Evolutionary conservation across 2,797 vertebrate genomes (phyloP), one percentile per base, ranked within the genome.

Genomic region (Sebastes nivosus): DNA sequence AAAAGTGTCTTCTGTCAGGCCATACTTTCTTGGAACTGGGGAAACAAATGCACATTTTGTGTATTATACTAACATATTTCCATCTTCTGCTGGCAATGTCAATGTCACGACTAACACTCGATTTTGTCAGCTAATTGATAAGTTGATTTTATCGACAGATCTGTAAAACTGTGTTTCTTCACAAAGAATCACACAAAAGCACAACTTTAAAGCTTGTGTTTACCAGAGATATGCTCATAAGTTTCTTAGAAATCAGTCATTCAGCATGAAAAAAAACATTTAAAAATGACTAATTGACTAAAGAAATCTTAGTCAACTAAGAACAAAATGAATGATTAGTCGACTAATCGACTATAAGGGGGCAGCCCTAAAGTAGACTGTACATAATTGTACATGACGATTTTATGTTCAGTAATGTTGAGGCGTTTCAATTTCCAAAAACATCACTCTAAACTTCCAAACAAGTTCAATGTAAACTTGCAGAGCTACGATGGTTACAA

Each of bases 391-490:
- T 42, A 30, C 22, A 55, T 54, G 24, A 30, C 4, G 1, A 46
- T 63, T 79, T 54, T 11, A 69, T 46, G 20, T 66, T 72, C 10
- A 25, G 55, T 32, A 16, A 64, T 61, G 14, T 52, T 60, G 9
- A 67, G 29, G 20, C n/a, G n/a, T 78, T 74, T 82, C 2, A 55
- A 59, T 71, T 58, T 50, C 29, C 24, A 46, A 46, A 24, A 75
- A 58, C 50, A 72, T 58, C 20, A 25, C 50, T 73, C 46, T 32
- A 12, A 61, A 68, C 46, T 57, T 63, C 10, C 13, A 42, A 78
- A 74, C 3, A 12, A 60, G 27, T 25, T 55, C 4, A 42, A 55
- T 66, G 67, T 63, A 70, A 67, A 72, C 42, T 34, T 52, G 42
- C 60, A 64, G 24, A 32, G 8, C 29, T 42, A 25, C 16, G 4